These are phyloP conservation scores for Pangasius djambal DNA, from an alignment of 2,797 vertebrate genomes.

Conservation along the genomic window DNA sequence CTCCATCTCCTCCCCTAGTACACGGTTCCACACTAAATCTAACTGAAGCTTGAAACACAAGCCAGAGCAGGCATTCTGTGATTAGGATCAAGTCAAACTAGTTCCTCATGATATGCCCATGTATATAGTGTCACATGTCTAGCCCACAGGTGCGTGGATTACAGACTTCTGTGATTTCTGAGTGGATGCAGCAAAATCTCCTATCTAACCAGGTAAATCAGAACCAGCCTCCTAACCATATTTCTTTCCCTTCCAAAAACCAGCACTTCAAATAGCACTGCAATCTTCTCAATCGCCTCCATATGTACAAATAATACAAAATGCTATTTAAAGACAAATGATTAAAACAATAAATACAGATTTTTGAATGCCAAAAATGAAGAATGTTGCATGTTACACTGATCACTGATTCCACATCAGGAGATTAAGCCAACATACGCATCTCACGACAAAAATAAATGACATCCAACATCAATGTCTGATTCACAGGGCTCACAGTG, in stretches of 20 bases:
- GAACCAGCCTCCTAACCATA: slow-evolving; percentile 18
- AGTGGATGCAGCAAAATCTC: slow-evolving; percentile 32
- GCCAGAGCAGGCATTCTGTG: slow-evolving; percentile 2
- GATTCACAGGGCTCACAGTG: slow-evolving; percentile 56
- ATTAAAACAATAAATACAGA: slow-evolving; percentile 67
- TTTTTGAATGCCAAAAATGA: slow-evolving; percentile 44
- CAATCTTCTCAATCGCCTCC: slow-evolving; percentile 50
- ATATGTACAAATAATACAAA: slow-evolving; percentile 60
- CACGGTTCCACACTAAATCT: neutral
- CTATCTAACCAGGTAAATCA: slow-evolving; percentile 27
- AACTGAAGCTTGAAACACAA: neutral
- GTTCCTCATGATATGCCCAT: slow-evolving; percentile 22
- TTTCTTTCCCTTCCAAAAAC: slow-evolving; percentile 13
- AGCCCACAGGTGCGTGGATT: neutral
- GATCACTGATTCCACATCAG: slow-evolving; percentile 43
- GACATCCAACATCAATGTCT: slow-evolving; percentile 62
- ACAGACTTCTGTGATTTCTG: slow-evolving; percentile 3
- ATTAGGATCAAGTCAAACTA: slow-evolving; percentile 43
- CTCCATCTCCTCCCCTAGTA: neutral
- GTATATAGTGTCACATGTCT: neutral
- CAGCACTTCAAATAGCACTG: slow-evolving; percentile 45
- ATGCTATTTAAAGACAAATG: slow-evolving; percentile 55
- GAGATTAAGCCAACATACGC: slow-evolving; percentile 31
- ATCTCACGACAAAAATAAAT: slow-evolving; percentile 47
- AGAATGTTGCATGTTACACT: slow-evolving; percentile 48